A percentile compares a stretch with the other conserved stretches of the same genome.
Conservation (phyloP, 35 echinoderm and acorn worm species). For the Amphiura filiformis region DNA sequence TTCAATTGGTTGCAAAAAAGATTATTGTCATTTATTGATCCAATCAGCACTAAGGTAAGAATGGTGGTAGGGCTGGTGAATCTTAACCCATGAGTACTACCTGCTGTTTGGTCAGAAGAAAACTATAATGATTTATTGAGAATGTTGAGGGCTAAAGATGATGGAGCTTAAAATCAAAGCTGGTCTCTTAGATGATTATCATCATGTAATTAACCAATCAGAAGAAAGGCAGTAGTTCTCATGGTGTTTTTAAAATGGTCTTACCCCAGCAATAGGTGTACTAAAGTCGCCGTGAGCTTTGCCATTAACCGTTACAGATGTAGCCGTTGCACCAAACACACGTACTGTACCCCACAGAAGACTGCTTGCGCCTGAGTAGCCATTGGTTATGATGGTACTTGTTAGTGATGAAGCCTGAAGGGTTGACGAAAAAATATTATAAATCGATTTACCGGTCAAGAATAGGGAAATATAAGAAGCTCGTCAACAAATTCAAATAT, state of each 20-base stretch:
- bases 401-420: conserved; percentile 21
- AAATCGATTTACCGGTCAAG: too few species aligned
- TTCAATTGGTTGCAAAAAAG: too few species aligned
- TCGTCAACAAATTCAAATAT: neutral
- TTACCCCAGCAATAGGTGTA: neutral
- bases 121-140: too few species aligned
- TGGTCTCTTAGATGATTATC: neutral
- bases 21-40: too few species aligned
- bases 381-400: conserved; percentile 14
- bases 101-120: too few species aligned
- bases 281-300: neutral
- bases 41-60: too few species aligned
- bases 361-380: conserved; percentile 29
- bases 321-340: conserved; percentile 32
- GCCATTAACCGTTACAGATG: neutral
- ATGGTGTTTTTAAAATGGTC: neutral
- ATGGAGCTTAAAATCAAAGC: neutral
- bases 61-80: too few species aligned
- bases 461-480: neutral
- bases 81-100: too few species aligned
- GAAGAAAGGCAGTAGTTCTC: neutral
- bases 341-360: conserved; percentile 52
- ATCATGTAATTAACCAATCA: neutral
- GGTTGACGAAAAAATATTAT: neutral
- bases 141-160: too few species aligned